phyloP scores from a whole-genome alignment of 1,140 invertebrate species.

The Thereuonema tuberculata region DNA sequence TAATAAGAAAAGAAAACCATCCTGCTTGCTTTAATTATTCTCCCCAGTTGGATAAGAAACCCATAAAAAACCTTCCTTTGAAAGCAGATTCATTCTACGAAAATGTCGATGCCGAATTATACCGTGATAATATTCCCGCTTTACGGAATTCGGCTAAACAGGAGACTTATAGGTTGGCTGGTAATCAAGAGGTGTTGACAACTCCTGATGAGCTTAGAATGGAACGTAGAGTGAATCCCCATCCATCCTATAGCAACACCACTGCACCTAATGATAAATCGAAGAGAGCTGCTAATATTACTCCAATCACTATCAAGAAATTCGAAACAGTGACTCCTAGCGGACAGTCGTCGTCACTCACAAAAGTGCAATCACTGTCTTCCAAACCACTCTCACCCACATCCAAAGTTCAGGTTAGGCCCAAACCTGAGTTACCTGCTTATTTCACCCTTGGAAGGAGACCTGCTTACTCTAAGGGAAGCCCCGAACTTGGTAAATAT shows the following conservation, averaged over 20 bases:
- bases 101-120: too few relatives aligned
- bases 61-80: too few relatives aligned
- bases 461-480: neutral
- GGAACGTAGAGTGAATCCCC: neutral
- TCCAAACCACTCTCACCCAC: neutral
- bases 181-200: neutral
- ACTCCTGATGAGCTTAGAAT: neutral
- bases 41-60: too few relatives aligned
- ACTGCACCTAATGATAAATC: neutral
- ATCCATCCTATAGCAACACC: neutral
- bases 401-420: slow-evolving; percentile 9
- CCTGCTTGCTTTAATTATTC: too few relatives aligned
- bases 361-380: neutral
- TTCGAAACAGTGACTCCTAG: neutral
- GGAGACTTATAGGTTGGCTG: neutral
- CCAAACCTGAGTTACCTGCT: slow-evolving; percentile 19
- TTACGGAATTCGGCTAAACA: too few relatives aligned
- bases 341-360: neutral
- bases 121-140: too few relatives aligned
- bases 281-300: neutral
- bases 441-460: slow-evolving; percentile 14
- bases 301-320: neutral
- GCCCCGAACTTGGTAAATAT: neutral
- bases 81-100: too few relatives aligned
- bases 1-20: too few relatives aligned